Evolutionary conservation across 1,140 invertebrate species (phyloP), one percentile per base, ranked within the genome.

Genomic region (Bombyx mandarina): DNA sequence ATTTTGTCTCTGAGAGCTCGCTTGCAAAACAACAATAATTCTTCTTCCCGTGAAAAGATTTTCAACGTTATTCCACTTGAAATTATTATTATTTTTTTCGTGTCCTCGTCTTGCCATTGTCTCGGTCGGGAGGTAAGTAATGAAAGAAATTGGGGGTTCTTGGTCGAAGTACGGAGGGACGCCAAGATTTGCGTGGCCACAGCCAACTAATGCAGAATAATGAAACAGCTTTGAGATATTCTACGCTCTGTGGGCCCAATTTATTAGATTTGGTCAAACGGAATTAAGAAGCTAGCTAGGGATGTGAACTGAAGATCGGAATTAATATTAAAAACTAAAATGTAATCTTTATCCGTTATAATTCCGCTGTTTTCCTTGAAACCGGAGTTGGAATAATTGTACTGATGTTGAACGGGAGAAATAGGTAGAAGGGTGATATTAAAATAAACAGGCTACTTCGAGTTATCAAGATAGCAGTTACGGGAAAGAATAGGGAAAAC

Each of bases 21-120:
- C 78, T 83, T 85, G 82, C 82, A 86, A 85, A 86, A 86, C 80
- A 86, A 86, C 83, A 85, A 85, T 86, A 85, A 82, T 85, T 86
- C 82, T 81, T 82, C 71, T 79, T 81, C 72, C 83, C 73, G 73
- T 86, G 83, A 86, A 86, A 86, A 86, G 83, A 85, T 86, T 86
- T 86, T 83, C 82, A 86, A 79, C 82, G 79, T 83, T 86, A 86
- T 83, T 86, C 82, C 82, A 86, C 83, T 86, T 86, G 82, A 86
- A 85, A 85, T 86, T 86, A 84, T 86, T 86, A 86, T 84, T 77
- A 66, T 82, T 79, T 85, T 83, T 81, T 84, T 84, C 73, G 75
- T 79, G 77, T 82, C 75, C 69, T 82, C 77, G 76, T 86, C 83
- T 84, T 86, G 73, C 81, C 72, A 84, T 86, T 86, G 83, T 86